A percentile compares a stretch with the other conserved stretches of the same genome.
Evolutionary conservation across 1,140 invertebrate genomes (phyloP).

Genomic region (Calliopsis andreniformis): DNA sequence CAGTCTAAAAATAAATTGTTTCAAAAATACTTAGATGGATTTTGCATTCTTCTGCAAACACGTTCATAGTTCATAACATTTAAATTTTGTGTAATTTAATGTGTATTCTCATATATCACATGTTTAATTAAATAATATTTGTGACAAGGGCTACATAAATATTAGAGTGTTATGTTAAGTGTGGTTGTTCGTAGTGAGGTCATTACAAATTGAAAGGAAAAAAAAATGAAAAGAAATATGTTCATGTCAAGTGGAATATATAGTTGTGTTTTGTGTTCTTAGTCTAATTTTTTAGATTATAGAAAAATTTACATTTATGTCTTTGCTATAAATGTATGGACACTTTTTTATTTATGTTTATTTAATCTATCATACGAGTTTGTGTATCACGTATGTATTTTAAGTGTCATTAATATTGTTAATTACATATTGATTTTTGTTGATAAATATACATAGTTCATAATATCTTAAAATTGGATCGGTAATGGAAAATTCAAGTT

Average conservation of each 20-base stretch:
- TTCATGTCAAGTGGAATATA: conserved; percentile 4
- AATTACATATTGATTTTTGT: not conserved
- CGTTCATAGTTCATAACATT: not conserved
- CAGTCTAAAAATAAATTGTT: conserved; percentile 39
- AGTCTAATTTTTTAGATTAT: not conserved
- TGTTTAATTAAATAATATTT: not conserved
- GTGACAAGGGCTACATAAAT: too few relatives aligned
- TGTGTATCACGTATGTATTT: not conserved
- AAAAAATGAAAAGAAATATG: too few relatives aligned
- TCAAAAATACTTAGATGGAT: not conserved
- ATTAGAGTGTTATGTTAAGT: not conserved
- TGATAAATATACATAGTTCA: not conserved
- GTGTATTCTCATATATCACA: not conserved
- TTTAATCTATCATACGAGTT: not conserved
- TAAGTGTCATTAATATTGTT: conserved; percentile 3
- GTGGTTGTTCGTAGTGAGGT: too few relatives aligned
- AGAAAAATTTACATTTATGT: not conserved
- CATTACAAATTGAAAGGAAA: too few relatives aligned
- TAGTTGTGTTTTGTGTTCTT: not conserved
- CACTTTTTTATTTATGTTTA: not conserved
- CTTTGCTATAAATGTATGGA: not conserved
- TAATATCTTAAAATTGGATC: conserved; percentile 3
- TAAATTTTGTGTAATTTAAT: not conserved
- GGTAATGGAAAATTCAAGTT: conserved; percentile 53
- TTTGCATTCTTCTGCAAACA: not conserved